Base-by-base conservation (phyloP, 2,888 invertebrate species). In the Ligdia adustata region DNA sequence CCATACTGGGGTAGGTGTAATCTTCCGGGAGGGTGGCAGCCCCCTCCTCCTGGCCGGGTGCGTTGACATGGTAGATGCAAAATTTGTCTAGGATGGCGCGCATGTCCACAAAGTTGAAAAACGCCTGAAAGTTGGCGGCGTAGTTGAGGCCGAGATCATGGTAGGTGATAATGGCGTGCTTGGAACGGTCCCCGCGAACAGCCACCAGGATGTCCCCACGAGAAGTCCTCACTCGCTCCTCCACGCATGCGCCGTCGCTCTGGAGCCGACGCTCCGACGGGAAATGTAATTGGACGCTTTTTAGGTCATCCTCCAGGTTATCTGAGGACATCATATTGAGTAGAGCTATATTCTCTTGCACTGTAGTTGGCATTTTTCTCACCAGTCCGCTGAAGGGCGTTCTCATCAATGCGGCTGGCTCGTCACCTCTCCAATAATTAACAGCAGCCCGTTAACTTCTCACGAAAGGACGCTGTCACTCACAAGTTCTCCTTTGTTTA, bases 91-190 rank as follows among this genome's bases (percentile, higher is more conserved):
- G 91, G 59, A 98, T 91, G 35, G 95, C 93, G 66, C 97, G 92
- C 96, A 97, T 97, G 69, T 97, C 96, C 60, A 95, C 94, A 87
- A 94, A 98, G 85, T 97, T 97, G 90, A 98, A 97, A 90, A 97
- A 98, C 32, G 97, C 96, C 91, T 97, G 97, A 87, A 97, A 98
- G 90, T 96, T 97, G 65, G 97, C 96, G 65, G 96, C 94, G 92
- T 96, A 98, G 88, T 99, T 99, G 66, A 99, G 95, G 71, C 99
- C 99, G 85, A 99, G 93, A 92, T 99, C 99, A 90, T 99, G 99
- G 90, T 98, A 99, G 61, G 99, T 99, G 73, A 99, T 69, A 71
- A 99, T 98, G 64, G 98, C 97, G 58, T 96, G 97, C 87, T 97
- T 98, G 67, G 92, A 93, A 64, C 96, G 93, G 83, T 98, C 96